Base-by-base conservation (phyloP, 2,797 vertebrate genomes). In the Liparis tanakae region DNA sequence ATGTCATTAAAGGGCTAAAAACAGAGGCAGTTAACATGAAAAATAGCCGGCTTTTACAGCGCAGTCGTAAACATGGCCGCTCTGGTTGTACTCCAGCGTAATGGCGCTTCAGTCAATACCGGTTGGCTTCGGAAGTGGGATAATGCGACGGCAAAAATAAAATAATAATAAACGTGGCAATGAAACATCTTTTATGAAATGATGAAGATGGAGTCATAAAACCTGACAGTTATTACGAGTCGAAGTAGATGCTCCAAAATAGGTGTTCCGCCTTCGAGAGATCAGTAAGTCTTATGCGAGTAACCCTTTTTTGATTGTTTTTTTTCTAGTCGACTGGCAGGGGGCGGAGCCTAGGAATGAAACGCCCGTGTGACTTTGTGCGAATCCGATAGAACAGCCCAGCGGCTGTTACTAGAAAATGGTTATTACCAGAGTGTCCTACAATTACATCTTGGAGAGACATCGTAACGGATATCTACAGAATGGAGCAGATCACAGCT, bases 141-240 rank as follows among this genome's bases (percentile, higher is more conserved):
- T 90, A 87, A 91, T 85, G 78, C 80, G 77, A 78, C 57, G 70
- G 81, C 78, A 77, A 85, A 91, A 30, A 30, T 2, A 30, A 1
- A 30, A 30, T n/a, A n/a, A n/a, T n/a, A 30, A 89, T 90, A 84
- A 91, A 90, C 87, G 86, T 82, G 85, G 81, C 88, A 80, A 84
- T 91, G 87, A 91, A 91, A 85, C 74, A 78, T 87, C 85, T 86
- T 86, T 30, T 84, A 73, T 83, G 79, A 92, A 85, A 92, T 88
- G 87, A 92, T 88, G 80, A 86, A 88, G 82, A 89, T 88, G 75
- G 78, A 85, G 82, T 82, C 75, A 58, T 91, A 88, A 91, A 91
- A 80, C 46, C 37, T 79, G 90, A 88, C 85, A 77, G 83, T 74
- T 67, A 80, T 87, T 88, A 89, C 82, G 87, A 88, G 81, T 89